Evolutionary conservation across 2,888 invertebrate species (phyloP).

Genomic region (Eupithecia dodoneata): DNA sequence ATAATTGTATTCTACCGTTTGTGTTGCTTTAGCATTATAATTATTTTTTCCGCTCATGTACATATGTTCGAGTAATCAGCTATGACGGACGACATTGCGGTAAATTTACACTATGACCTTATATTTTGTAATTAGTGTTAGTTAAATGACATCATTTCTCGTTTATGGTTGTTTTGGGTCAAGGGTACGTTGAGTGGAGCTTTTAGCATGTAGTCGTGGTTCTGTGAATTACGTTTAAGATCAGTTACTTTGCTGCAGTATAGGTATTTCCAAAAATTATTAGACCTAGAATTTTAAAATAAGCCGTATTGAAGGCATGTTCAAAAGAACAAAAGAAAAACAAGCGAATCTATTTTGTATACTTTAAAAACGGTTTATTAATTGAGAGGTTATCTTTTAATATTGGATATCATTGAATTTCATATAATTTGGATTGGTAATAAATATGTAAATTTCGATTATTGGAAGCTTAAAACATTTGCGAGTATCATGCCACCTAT

Average conservation of each 20-base stretch:
- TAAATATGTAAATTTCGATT: conserved; percentile 2
- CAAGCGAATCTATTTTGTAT: not conserved
- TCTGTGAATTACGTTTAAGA: conserved; percentile 19
- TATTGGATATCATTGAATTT: not conserved
- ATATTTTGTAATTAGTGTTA: conserved; percentile 30
- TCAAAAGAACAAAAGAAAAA: not conserved
- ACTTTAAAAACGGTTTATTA: not conserved
- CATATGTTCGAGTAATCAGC: not conserved
- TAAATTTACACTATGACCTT: conserved; percentile 26
- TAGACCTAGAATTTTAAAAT: not conserved
- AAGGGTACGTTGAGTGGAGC: conserved; percentile 35
- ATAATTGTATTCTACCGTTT: not conserved
- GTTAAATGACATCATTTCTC: conserved; percentile 46
- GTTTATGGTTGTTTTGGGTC: conserved; percentile 37
- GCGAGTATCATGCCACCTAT: not conserved
- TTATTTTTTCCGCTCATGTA: conserved; percentile 8
- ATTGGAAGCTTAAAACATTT: not conserved
- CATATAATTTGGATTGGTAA: not conserved
- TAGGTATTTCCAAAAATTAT: not conserved
- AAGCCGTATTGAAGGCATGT: not conserved
- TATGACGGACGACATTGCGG: conserved; percentile 25
- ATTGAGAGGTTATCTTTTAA: not conserved
- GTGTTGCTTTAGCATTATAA: not conserved
- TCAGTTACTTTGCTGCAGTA: conserved; percentile 5
- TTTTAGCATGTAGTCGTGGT: conserved; percentile 2